Evolutionary conservation across 2,888 invertebrate genomes (phyloP), one percentile per base, ranked within the genome.

Genomic region (Papilio gigon): DNA sequence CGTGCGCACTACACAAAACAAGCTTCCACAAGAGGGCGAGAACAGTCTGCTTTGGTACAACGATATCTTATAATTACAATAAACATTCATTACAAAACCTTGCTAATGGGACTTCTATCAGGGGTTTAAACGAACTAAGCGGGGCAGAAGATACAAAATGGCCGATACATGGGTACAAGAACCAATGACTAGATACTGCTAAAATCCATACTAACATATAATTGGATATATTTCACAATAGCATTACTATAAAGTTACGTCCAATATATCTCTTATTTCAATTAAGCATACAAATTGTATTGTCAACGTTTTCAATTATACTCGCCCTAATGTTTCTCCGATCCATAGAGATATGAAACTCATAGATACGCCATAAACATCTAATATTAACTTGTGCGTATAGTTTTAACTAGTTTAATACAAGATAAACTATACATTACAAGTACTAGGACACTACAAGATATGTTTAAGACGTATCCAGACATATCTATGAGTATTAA

Each of bases 1-100:
- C 53, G 53, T 76, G 78, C 77, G 70, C 76, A 75, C 78, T 84
- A 85, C 78, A 83, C 79, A 84, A 86, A 84, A 77, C 75, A 88
- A 86, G 83, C 84, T 79, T 80, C 76, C 80, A 82, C 80, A 86
- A 56, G 88, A 91, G 91, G 91, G 91, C 90, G 91, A 90, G 91
- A 80, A 69, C 71, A 67, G 71, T 74, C 59, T 72, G 76, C 80
- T 81, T 84, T 81, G 81, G 80, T 80, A 62, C 75, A 71, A 71
- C 74, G 65, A 70, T 72, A 73, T 67, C 60, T 59, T 72, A 69
- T 73, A 76, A 64, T 59, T 50, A 69, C 59, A 27, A 53, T 30
- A 50, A 59, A 69, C 61, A 61, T 65, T 42, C 47, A 65, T 47
- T 69, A 71, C 65, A 53, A 35, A 65, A 67, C 53, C 6, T 11